These are phyloP conservation scores for Squalus acanthias DNA, from an alignment of 2,797 vertebrate genomes.

Conservation along the genomic window DNA sequence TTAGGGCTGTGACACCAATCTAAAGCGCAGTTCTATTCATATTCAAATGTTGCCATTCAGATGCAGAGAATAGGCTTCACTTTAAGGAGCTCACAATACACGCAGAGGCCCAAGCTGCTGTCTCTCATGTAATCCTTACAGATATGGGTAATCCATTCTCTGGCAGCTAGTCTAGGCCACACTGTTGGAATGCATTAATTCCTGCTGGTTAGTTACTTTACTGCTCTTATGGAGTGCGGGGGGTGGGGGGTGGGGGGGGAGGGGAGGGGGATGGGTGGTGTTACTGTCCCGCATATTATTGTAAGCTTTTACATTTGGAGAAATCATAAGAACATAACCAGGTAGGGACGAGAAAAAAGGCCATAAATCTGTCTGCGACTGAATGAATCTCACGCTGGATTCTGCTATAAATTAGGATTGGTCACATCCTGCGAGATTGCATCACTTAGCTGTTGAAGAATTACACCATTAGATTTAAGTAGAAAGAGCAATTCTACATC, in stretches of 20 bases:
- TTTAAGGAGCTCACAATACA: neutral
- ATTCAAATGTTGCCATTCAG: constrained; percentile 38
- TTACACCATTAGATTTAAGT: constrained; percentile 27
- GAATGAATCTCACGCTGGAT: neutral
- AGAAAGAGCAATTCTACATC: neutral
- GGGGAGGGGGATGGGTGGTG: neutral
- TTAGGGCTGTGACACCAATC: constrained; percentile 11
- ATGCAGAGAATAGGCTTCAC: constrained; percentile 26
- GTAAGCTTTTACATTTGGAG: neutral
- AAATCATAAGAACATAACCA: neutral
- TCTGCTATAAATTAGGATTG: neutral
- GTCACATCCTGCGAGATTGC: constrained; percentile 5
- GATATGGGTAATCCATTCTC: constrained; percentile 31
- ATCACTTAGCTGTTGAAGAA: constrained; percentile 18
- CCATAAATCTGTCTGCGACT: neutral
- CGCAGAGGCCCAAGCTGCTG: neutral
- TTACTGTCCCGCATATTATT: neutral
- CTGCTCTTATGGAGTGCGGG: neutral
- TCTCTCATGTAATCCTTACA: constrained; percentile 37
- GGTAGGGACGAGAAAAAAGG: neutral
- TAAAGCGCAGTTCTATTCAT: neutral
- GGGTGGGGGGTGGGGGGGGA: neutral
- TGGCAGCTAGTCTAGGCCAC: neutral
- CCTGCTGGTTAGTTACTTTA: neutral
- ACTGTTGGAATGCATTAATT: constrained; percentile 22